Conservation (phyloP, 2,113 vertebrate species). For the Thamnophis sirtalis region DNA sequence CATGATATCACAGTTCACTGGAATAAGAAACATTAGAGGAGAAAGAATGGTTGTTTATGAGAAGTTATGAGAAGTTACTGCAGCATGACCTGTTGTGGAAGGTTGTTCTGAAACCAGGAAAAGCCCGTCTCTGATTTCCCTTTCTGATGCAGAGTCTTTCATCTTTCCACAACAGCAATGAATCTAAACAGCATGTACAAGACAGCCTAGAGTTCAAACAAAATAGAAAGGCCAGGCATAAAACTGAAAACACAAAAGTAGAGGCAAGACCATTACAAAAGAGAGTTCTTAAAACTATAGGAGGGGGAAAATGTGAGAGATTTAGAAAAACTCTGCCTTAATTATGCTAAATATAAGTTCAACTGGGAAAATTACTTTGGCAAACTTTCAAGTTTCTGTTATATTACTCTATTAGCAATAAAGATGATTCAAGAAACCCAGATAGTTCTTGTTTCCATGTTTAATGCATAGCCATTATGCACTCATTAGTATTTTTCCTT, state of each 20-base stretch:
- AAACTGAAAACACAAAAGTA: background rate
- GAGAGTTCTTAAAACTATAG: background rate
- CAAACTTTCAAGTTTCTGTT: background rate
- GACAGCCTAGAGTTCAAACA: background rate
- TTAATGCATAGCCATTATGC: background rate
- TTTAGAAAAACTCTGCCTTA: background rate
- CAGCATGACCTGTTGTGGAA: background rate
- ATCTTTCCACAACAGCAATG: background rate
- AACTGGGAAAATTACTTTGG: background rate
- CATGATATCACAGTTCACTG: background rate
- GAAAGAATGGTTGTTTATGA: background rate
- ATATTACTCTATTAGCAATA: background rate
- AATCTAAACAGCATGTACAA: background rate
- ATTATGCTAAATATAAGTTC: background rate
- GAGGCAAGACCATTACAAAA: background rate
- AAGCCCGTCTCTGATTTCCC: background rate
- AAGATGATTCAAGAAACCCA: background rate
- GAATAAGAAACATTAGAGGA: background rate
- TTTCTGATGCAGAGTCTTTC: background rate
- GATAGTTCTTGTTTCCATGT: background rate
- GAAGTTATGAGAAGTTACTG: background rate
- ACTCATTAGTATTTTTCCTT: background rate
- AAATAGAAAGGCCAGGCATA: background rate
- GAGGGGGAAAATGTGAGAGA: background rate
- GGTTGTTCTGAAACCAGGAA: background rate